Percentiles rank a stretch among this genome's conserved stretches.
Evolutionary conservation across 2,797 vertebrate genomes (phyloP).

Genomic region (Diplodus sargus): DNA sequence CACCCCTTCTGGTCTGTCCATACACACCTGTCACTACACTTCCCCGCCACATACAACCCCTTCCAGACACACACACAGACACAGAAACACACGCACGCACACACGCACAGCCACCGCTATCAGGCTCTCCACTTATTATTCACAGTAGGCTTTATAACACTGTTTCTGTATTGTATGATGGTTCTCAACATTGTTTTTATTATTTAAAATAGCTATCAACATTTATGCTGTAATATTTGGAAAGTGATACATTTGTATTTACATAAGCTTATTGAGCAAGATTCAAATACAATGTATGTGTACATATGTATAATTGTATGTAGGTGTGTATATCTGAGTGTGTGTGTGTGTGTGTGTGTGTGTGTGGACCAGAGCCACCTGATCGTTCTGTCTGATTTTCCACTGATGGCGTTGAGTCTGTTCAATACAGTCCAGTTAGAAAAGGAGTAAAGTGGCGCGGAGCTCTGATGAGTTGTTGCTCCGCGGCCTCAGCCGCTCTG

Average conservation of each 20-base stretch:
- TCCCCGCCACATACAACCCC: slow-evolving; percentile 35
- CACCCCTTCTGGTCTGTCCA: slow-evolving; percentile 53
- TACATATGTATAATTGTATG: slow-evolving; percentile 72
- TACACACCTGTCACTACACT: slow-evolving; percentile 45
- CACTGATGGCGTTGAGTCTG: slow-evolving; percentile 49
- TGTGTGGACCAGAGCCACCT: slow-evolving; percentile 57
- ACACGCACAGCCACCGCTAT: slow-evolving; percentile 53
- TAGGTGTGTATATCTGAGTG: slow-evolving; percentile 64
- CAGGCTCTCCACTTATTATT: slow-evolving; percentile 77
- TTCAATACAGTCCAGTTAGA: slow-evolving; percentile 61
- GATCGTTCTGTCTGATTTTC: slow-evolving; percentile 57
- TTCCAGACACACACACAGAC: slow-evolving; percentile 27
- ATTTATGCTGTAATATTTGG: slow-evolving; percentile 84
- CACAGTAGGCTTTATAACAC: slow-evolving; percentile 86
- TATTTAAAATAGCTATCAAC: slow-evolving; percentile 84
- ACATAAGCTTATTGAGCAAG: slow-evolving; percentile 85
- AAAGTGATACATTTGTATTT: slow-evolving; percentile 87
- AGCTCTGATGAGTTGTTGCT: slow-evolving; percentile 30
- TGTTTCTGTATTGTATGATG: slow-evolving; percentile 76
- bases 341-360: slow-evolving; percentile 41
- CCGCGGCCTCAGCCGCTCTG: slow-evolving; percentile 23
- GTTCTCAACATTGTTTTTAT: slow-evolving; percentile 72
- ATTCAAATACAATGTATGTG: slow-evolving; percentile 82
- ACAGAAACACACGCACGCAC: slow-evolving; percentile 34
- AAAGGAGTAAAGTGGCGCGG: slow-evolving; percentile 42